Evolutionary conservation across 2,797 vertebrate species (phyloP), one percentile per base, ranked within the genome.

Genomic region (Tokudaia tokunoshimensis): DNA sequence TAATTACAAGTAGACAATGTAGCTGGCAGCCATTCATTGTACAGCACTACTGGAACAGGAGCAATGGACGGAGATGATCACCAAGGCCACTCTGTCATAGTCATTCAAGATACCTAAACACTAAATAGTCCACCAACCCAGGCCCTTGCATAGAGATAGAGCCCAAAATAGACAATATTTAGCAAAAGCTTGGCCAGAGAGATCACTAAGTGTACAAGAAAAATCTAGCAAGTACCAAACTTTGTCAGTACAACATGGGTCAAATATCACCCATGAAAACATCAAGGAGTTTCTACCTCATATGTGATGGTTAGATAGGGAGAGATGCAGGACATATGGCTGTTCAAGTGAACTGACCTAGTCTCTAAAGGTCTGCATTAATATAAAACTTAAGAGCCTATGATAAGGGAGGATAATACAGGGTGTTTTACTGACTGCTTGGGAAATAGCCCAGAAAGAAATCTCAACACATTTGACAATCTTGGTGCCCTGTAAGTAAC

Each of bases 381-480:
- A 74, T 26, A 55, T n/a, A 91, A 86, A 92, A 89, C 1, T 22
- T 81, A 61, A 61, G 29, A 29, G 20, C 2, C n/a, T 91, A 31
- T 70, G 80, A 89, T 55, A 85, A 82, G 85, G 41, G 29, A 7
- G 5, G 24, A n/a, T 31, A 63, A 90, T 1, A 29, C 22, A 50
- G 15, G n/a, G 80, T 44, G 17, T 9, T 84, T 63, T 74, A 74
- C 31, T 57, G 85, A n/a, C 8, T 47, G 22, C 15, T 70, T 41
- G 52, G 79, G 90, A 92, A 97, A 78, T 65, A 82, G 89, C 26
- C 63, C 87, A 29, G 61, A 82, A 88, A 88, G 65, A 90, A 96
- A 96, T 95, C 76, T 79, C 74, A 92, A 80, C 37, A 61, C 15
- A 14, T 67, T 84, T 97, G 86, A 91, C 83, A 63, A 86, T 94